Conservation (phyloP, 2,797 vertebrate species). For the Gastrophryne carolinensis region DNA sequence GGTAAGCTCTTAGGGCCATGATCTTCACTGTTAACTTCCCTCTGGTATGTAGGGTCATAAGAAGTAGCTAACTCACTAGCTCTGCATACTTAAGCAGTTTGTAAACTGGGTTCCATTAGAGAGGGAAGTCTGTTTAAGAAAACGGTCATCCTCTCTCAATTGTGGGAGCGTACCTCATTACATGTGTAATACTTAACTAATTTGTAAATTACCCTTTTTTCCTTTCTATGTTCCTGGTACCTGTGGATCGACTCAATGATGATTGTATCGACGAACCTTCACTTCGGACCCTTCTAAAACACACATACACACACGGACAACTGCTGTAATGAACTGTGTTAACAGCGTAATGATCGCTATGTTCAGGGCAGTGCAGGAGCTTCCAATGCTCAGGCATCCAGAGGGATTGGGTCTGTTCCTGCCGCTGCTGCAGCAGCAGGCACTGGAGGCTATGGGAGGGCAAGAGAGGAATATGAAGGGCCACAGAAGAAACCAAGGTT, state of each 20-base stretch:
- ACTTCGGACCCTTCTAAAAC: conserved; percentile 88
- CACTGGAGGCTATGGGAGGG: conserved; percentile 85
- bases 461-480: conserved; percentile 97
- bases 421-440: conserved; percentile 70
- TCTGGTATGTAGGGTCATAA: conserved; percentile 18
- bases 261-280: conserved; percentile 96
- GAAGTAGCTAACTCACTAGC: too few relatives aligned
- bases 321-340: conserved; percentile 78
- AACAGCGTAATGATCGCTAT: conserved; percentile 97
- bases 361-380: conserved; percentile 85
- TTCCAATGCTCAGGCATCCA: conserved; percentile 80
- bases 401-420: conserved; percentile 83
- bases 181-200: conserved; percentile 95
- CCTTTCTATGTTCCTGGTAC: conserved; percentile 99
- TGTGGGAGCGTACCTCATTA: conserved; percentile 83
- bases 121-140: conserved; percentile 78
- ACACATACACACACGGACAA: conserved; percentile 82
- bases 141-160: conserved; percentile 79
- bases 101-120: conserved; percentile 77
- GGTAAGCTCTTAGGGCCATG: conserved; percentile 17
- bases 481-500: conserved; percentile 97
- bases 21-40: neutral
- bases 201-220: conserved; percentile 99
- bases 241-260: conserved; percentile 99
- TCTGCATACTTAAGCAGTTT: conserved; percentile 54